Percentiles rank a stretch among this genome's conserved stretches.
These are phyloP conservation scores for Eustalomyia histrio DNA, from an alignment of 2,888 invertebrate species.

Conservation along the genomic window DNA sequence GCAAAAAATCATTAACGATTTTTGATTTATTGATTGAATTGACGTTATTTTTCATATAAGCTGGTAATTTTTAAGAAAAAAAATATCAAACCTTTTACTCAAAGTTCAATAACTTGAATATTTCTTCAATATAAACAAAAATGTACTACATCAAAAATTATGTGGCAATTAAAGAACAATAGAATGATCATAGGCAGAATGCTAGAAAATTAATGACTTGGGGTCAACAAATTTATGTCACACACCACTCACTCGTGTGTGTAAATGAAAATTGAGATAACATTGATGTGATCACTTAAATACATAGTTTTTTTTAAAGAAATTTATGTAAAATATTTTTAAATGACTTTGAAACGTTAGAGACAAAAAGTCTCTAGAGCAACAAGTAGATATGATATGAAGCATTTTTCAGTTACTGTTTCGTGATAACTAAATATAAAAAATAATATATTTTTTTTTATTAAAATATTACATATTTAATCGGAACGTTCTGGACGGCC, in stretches of 20 bases:
- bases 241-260: background rate
- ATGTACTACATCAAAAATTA: background rate
- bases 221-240: constrained; percentile 61
- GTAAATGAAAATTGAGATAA: background rate
- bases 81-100: too few species aligned
- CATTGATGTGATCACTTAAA: constrained; percentile 6
- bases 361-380: background rate
- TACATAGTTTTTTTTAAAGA: background rate
- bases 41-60: too few species aligned
- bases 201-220: constrained; percentile 43
- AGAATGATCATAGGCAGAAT: constrained; percentile 34
- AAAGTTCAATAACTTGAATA: background rate
- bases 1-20: too few species aligned
- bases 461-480: too few species aligned
- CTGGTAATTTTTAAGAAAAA: too few species aligned
- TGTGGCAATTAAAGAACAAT: constrained; percentile 3
- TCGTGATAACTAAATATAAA: too few species aligned
- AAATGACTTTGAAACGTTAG: background rate
- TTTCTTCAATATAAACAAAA: background rate
- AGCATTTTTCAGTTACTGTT: too few species aligned
- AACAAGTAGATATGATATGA: background rate
- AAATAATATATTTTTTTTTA: too few species aligned
- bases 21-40: too few species aligned
- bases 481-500: too few species aligned
- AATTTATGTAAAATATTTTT: background rate